Conservation (phyloP, 92 coral and sea anemone species). For the Pocillopora grandis region DNA sequence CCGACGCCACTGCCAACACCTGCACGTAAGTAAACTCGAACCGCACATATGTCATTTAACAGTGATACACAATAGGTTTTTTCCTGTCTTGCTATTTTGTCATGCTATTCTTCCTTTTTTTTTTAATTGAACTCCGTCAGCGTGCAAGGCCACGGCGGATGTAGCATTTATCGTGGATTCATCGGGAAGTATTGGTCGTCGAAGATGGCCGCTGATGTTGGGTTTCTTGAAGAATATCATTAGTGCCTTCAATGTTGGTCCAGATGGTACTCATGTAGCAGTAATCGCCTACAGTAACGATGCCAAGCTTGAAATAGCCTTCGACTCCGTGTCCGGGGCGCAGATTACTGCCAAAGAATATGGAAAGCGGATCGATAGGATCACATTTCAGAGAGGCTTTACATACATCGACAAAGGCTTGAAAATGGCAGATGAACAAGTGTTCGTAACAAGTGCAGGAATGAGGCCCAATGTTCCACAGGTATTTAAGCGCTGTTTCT, state of each 20-base stretch:
- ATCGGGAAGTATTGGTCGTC: conserved; percentile 70
- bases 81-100: too few species aligned
- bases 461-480: conserved; percentile 21
- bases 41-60: background rate
- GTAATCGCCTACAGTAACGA: conserved; percentile 56
- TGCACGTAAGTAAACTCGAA: too few species aligned
- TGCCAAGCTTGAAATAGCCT: conserved; percentile 45
- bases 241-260: conserved; percentile 51
- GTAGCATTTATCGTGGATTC: conserved; percentile 67
- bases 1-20: too few species aligned
- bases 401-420: conserved; percentile 69
- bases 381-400: conserved; percentile 52
- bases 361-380: conserved; percentile 32
- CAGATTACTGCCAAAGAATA: conserved; percentile 36
- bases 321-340: conserved; percentile 35
- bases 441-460: conserved; percentile 43
- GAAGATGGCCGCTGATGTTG: conserved; percentile 46
- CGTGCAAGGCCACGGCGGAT: conserved; percentile 54
- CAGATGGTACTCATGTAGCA: conserved; percentile 61
- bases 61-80: background rate
- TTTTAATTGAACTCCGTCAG: background rate
- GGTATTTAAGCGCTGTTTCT: too few species aligned
- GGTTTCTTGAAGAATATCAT: conserved; percentile 34
- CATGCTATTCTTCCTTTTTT: background rate
- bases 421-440: conserved; percentile 29